Evolutionary conservation across 2,888 invertebrate genomes (phyloP), one percentile per base, ranked within the genome.

Genomic region (Dryobotodes eremita): DNA sequence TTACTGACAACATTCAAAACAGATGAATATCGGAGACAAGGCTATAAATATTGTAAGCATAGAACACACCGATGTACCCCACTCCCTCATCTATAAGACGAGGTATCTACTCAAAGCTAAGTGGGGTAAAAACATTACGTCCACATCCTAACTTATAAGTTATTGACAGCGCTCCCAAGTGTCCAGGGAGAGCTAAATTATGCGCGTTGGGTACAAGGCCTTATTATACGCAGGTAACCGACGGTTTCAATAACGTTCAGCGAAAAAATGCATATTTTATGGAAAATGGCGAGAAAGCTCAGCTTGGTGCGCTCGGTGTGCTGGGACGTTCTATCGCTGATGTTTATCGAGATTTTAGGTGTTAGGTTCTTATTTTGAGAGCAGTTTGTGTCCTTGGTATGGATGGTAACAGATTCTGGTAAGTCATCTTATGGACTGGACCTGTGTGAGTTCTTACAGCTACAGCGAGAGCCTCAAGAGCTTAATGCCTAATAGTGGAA

Each of bases 211-310:
- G 69, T 70, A 75, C 64, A 65, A 62, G 50, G 48, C 75, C 87
- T 84, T 87, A 86, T 79, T 86, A 80, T 76, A 71, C 71, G 68
- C 81, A 88, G 88, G 88, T 88, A 83, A 70, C 77, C 62, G 59
- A 59, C 62, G 75, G 74, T 74, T 79, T 72, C 87, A 82, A 85
- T 88, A 88, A 64, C 79, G 83, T 82, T 86, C 85, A 80, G 69
- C 75, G 77, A 66, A 81, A 77, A 82, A 83, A 79, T 88, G 80
- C 87, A 88, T 85, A 86, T 83, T 85, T 88, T 86, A 88, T 79
- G 79, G 59, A 79, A 75, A 80, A 85, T 79, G 50, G 74, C 66
- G 72, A 71, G 66, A 78, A 73, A 77, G 64, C 83, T 79, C 74
- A 70, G 69, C 53, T n/a, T 46, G 23, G 23, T 46, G 53, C 53